Percentiles rank a stretch among this genome's conserved stretches.
Conservation (phyloP, 53 echinoderm and acorn worm species). For the Arbacia lixula region DNA sequence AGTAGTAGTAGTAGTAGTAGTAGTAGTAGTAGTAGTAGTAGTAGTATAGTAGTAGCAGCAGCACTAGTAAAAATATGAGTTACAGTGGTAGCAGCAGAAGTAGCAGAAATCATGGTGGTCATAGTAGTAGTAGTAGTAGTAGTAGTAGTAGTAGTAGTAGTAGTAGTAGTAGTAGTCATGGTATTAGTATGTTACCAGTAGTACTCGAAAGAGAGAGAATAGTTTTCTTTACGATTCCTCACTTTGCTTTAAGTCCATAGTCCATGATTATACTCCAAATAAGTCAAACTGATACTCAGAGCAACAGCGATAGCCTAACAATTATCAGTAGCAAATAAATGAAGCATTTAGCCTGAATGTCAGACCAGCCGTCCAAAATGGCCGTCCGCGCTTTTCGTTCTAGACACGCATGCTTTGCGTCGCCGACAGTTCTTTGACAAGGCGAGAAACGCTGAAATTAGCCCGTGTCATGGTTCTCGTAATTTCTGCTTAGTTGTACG, state of each 20-base stretch:
- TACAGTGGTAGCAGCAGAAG: not conserved
- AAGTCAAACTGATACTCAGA: no score
- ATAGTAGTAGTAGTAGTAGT: no score
- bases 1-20: not conserved
- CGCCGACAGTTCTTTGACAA: constrained; percentile 34
- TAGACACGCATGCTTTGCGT: constrained; percentile 36
- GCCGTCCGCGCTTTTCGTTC: no score
- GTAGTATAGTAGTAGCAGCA: no score
- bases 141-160: not conserved
- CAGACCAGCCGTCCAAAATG: no score
- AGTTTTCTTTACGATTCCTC: no score
- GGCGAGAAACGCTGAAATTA: constrained; percentile 36
- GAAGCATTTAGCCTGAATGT: no score
- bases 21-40: not conserved
- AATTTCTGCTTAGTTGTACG: no score
- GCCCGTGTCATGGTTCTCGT: constrained; percentile 19
- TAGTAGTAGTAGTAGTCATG: not conserved
- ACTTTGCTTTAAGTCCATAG: no score
- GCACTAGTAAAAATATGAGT: not conserved
- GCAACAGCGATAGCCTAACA: no score
- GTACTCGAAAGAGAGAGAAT: not conserved
- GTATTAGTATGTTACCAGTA: not conserved
- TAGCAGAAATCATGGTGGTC: not conserved
- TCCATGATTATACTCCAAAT: no score
- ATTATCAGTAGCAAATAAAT: no score